phyloP scores from a whole-genome alignment of 2,113 vertebrate genomes.

The Chamaea fasciata region DNA sequence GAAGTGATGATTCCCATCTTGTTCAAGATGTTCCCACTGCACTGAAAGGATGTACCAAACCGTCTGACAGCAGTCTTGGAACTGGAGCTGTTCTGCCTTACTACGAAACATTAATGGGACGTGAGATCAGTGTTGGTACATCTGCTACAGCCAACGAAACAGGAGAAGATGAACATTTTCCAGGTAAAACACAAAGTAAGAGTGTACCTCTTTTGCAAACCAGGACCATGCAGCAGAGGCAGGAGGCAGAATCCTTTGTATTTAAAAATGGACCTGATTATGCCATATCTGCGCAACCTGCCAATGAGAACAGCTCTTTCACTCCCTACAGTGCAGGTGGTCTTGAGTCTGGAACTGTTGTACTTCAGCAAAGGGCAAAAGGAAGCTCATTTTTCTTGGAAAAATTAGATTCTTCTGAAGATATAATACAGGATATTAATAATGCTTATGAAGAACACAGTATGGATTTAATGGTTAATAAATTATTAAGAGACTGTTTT shows the following conservation, averaged over 20 bases:
- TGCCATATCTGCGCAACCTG: neutral
- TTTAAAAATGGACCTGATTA: neutral
- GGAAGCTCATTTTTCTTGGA: neutral
- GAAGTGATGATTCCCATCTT: neutral
- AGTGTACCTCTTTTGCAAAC: neutral
- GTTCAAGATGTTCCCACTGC: neutral
- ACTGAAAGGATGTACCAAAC: neutral
- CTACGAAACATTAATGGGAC: slow-evolving; percentile 42
- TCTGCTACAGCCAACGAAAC: neutral
- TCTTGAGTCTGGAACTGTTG: neutral
- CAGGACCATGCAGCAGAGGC: neutral
- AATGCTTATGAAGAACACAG: neutral
- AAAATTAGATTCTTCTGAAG: neutral
- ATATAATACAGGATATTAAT: neutral
- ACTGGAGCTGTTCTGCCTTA: slow-evolving; percentile 16
- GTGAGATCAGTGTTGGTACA: neutral
- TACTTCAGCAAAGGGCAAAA: neutral
- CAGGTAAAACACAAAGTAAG: neutral
- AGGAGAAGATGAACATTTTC: neutral
- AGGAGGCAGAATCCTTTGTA: neutral
- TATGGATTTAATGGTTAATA: neutral
- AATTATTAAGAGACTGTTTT: neutral
- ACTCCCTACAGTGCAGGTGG: neutral
- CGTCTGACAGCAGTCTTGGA: neutral
- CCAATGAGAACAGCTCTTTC: neutral